Percentiles rank a stretch among this genome's conserved stretches.
Evolutionary conservation across 2,888 invertebrate genomes (phyloP).

Genomic region (Drosophila ezoana): DNA sequence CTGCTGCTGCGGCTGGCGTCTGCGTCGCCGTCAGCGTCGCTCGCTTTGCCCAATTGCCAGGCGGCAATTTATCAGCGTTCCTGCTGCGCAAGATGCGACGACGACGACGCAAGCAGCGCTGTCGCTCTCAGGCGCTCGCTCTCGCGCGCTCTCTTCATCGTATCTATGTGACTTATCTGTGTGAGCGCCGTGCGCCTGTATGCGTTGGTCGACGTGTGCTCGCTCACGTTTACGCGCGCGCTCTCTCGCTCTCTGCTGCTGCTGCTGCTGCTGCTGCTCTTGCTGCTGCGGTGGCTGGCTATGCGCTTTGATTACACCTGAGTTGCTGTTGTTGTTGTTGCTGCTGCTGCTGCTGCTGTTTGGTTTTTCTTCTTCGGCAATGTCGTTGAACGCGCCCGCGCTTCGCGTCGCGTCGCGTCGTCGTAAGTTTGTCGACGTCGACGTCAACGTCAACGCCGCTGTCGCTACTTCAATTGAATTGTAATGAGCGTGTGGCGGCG

Average conservation of each 20-base stretch:
- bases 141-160: conserved; percentile 20
- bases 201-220: conserved; percentile 25
- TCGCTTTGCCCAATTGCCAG: conserved; percentile 71
- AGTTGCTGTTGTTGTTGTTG: conserved; percentile 51
- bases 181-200: conserved; percentile 41
- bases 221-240: conserved; percentile 27
- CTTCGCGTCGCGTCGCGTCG: conserved; percentile 38
- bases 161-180: conserved; percentile 65
- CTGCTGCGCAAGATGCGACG: conserved; percentile 57
- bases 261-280: conserved; percentile 50
- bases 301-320: conserved; percentile 80
- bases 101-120: conserved; percentile 30
- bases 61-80: conserved; percentile 77
- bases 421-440: conserved; percentile 24
- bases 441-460: conserved; percentile 22
- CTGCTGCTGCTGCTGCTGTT: conserved; percentile 66
- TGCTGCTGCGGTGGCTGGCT: conserved; percentile 54
- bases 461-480: conserved; percentile 57
- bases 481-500: conserved; percentile 72
- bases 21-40: conserved; percentile 20
- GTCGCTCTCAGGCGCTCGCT: conserved; percentile 22
- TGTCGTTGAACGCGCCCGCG: conserved; percentile 73
- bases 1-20: conserved; percentile 20
- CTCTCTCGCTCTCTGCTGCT: conserved; percentile 37
- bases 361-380: conserved; percentile 74